Percentiles rank a stretch among this genome's conserved stretches.
Conservation (phyloP, 1,140 invertebrate genomes). For the Scaptomyza montana region DNA sequence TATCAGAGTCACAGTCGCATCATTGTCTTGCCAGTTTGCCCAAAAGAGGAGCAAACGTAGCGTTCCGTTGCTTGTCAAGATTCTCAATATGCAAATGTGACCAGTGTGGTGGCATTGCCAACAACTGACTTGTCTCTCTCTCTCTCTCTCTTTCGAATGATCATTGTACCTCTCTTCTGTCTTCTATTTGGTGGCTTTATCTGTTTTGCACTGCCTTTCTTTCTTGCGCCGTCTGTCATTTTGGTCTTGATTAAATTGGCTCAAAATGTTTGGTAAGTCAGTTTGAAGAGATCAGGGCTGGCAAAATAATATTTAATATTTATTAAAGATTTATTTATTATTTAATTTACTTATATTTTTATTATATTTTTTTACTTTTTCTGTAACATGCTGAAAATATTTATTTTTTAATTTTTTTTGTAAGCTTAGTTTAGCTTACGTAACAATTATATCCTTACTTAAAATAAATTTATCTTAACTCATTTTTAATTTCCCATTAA, state of each 20-base stretch:
- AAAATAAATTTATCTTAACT: neutral
- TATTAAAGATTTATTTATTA: neutral
- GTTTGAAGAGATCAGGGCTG: constrained; percentile 45
- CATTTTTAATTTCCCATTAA: neutral
- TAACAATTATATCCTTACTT: neutral
- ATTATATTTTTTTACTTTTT: neutral
- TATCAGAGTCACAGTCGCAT: constrained; percentile 59
- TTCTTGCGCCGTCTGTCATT: constrained; percentile 69
- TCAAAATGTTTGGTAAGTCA: constrained; percentile 66
- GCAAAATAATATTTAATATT: neutral
- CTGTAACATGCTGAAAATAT: too few species aligned
- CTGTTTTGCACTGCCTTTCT: constrained; percentile 42
- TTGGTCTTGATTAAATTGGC: constrained; percentile 79
- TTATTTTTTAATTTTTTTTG: too few species aligned
- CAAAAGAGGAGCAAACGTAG: constrained; percentile 57
- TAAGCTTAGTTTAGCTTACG: neutral
- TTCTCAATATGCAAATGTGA: constrained; percentile 76
- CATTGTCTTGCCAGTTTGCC: constrained; percentile 74
- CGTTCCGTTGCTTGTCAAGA: constrained; percentile 60
- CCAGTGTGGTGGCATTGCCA: constrained; percentile 25
- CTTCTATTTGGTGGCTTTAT: neutral
- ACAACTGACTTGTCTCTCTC: constrained; percentile 1
- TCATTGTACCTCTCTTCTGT: neutral
- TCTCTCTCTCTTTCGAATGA: constrained; percentile 2
- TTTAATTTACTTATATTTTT: neutral